Evolutionary conservation across 2,888 invertebrate genomes (phyloP), one percentile per base, ranked within the genome.

Genomic region (Cataglyphis albicans): DNA sequence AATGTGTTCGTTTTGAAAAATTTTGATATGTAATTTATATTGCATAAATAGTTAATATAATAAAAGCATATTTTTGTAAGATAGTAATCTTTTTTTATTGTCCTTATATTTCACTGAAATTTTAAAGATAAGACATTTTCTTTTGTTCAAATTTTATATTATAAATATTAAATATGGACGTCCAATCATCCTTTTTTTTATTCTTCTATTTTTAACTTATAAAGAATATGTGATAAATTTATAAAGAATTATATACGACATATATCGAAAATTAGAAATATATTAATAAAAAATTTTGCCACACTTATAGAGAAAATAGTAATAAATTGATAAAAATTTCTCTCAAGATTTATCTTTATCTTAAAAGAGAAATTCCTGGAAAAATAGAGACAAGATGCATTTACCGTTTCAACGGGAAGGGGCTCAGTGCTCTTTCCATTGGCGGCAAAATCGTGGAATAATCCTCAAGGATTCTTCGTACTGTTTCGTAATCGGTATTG

Each of bases 391-490:
- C 87, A 2, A 73, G 3, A 84, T 83, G 52, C 85, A 85, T 74
- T 85, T 86, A 72, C 86, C 75, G 35, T 86, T 87, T 61, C 85
- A 82, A 72, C 83, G 84, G 15, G 21, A 84, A 84, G 5, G 73
- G 32, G 35, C 38, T 80, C 7, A 76, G 29, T 7, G 78, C 64
- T 63, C 68, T 85, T 25, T 57, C 41, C 80, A 88, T 84, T 2
- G 61, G 55, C 0, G 70, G 44, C n/a, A 89, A 63, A 25, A 88
- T 38, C 15, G 81, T 59, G 4, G 67, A 41, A 32, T 89, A 89
- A 80, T 87, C 81, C 61, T 87, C 84, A 7, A 90, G 76, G 38
- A 89, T 83, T 70, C 70, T 86, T 35, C 88, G 86, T 35, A 85
- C 73, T 12, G 88, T 86, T 63, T 87, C 86, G n/a, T 86, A 64